phyloP scores from a whole-genome alignment of 2,888 invertebrate genomes.

The Rhagonycha fulva region DNA sequence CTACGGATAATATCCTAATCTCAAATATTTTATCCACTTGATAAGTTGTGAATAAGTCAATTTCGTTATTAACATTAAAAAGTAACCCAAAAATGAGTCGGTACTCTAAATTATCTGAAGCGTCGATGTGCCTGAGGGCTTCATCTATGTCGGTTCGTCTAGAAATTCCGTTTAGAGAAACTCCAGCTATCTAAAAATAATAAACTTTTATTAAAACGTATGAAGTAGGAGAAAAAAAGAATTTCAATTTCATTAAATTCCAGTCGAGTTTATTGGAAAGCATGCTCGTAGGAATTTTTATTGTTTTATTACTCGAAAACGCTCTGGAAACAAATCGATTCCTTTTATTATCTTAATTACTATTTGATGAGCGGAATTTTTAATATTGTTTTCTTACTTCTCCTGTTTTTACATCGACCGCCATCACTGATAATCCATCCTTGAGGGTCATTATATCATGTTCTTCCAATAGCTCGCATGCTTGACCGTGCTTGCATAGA shows the following conservation, averaged over 20 bases:
- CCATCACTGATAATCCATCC: constrained; percentile 76
- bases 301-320: constrained; percentile 14
- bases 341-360: background rate
- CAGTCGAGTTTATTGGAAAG: constrained; percentile 14
- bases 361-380: background rate
- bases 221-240: constrained; percentile 15
- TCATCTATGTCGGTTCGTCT: constrained; percentile 73
- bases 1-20: constrained; percentile 80
- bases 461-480: constrained; percentile 72
- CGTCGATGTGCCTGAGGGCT: constrained; percentile 69
- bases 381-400: constrained; percentile 57
- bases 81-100: constrained; percentile 79
- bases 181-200: constrained; percentile 72
- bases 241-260: constrained; percentile 26
- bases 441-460: constrained; percentile 74
- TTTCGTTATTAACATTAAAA: constrained; percentile 69
- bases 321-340: constrained; percentile 1
- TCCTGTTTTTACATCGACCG: constrained; percentile 61
- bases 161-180: constrained; percentile 77
- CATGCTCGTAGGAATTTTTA: constrained; percentile 14
- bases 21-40: constrained; percentile 75
- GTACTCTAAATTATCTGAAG: constrained; percentile 70
- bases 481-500: constrained; percentile 70
- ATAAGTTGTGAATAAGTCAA: constrained; percentile 71
- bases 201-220: constrained; percentile 26